Evolutionary conservation across 92 coral and sea anemone species (phyloP), one percentile per base, ranked within the genome.

Genomic region (Phenganax subtilis): DNA sequence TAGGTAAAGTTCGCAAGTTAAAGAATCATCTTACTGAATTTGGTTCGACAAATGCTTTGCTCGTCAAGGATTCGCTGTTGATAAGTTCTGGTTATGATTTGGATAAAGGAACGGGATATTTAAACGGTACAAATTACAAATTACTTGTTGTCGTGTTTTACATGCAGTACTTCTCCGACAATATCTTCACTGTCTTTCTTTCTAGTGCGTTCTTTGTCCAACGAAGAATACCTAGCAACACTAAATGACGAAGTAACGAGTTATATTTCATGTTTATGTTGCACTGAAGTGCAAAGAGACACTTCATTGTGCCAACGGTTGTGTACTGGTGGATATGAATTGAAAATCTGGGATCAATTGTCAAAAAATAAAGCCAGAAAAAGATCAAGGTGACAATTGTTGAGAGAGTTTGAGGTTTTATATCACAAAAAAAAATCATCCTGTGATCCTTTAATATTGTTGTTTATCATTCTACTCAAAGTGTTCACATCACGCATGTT

Each of bases 261-360:
- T 60, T 90, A 92, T 55, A 89, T 94, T 86, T 91, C 98, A 80
- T 94, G 97, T 65, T 70, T 94, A 54, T 85, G 94, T 63, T 87
- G 92, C 75, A 82, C 94, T 6, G 90, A 94, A 67, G 82, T 86
- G 61, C 87, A 88, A 47, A 87, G 82, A 69, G 96, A 90, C 51
- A 88, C 89, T 44, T 90, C 87, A 80, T 84, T 90, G 9, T 80
- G 88, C 1, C 92, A 90, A 64, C 87, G 97, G 69, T 83, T 90
- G 88, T 91, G 97, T 84, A 91, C 98, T n/a, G 98, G 94, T 10
- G 98, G 98, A 25, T 63, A 85, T 30, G 97, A 94, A 55, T 87
- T 94, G 87, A 94, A 91, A 73, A 81, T 94, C 11, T 94, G 98
- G 97, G 92, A 90, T 57, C 94, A 94, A 77, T 79, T 91, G 66